phyloP scores from a whole-genome alignment of 1,140 invertebrate genomes.

The Saccostrea cuccullata region DNA sequence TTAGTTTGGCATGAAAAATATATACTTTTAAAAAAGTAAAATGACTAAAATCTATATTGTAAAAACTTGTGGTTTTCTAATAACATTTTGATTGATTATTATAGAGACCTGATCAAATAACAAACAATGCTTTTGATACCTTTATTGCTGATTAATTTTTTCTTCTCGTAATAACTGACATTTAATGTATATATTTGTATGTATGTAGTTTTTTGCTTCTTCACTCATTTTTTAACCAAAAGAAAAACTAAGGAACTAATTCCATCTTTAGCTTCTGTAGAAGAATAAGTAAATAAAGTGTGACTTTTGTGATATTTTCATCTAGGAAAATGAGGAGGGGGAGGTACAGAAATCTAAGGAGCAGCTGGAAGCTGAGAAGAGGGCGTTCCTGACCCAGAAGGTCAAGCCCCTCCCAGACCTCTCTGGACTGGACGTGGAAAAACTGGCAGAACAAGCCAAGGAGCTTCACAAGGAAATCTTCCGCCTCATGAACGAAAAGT shows the following conservation, averaged over 20 bases:
- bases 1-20: neutral
- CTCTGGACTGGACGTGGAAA: slow-evolving; percentile 87
- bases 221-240: slow-evolving; percentile 1
- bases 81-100: neutral
- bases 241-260: neutral
- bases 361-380: slow-evolving; percentile 99
- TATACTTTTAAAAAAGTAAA: neutral
- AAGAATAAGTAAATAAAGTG: neutral
- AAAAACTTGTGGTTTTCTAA: neutral
- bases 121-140: neutral
- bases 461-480: slow-evolving; percentile 97
- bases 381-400: slow-evolving; percentile 96
- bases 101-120: neutral
- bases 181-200: neutral
- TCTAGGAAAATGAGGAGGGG: slow-evolving; percentile 80
- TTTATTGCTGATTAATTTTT: slow-evolving; percentile 18
- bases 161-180: slow-evolving; percentile 4
- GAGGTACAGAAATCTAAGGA: slow-evolving; percentile 99
- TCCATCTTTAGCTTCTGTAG: neutral
- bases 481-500: slow-evolving; percentile 98
- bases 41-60: neutral
- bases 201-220: slow-evolving; percentile 22
- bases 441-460: slow-evolving; percentile 92
- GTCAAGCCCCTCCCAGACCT: slow-evolving; percentile 93
- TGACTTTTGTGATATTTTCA: neutral